phyloP scores from a whole-genome alignment of 2,113 vertebrate species.

The Notiomystis cincta region DNA sequence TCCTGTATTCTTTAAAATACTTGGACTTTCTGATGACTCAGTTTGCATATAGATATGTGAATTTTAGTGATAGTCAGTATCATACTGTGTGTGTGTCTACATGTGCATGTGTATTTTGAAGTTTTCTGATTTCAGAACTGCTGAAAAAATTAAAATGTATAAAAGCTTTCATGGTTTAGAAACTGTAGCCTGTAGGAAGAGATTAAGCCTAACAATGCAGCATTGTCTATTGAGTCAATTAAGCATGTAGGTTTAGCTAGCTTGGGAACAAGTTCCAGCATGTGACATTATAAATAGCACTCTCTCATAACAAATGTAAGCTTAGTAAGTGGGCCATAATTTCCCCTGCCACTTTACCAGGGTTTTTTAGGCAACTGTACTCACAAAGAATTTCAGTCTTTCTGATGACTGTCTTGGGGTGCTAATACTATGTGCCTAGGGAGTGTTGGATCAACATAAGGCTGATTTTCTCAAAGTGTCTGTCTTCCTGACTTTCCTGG shows the following conservation, averaged over 20 bases:
- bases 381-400: conserved; percentile 34
- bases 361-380: conserved; percentile 47
- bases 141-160: background rate
- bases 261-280: conserved; percentile 72
- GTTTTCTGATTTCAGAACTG: background rate
- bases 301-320: conserved; percentile 77
- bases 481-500: background rate
- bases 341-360: conserved; percentile 67
- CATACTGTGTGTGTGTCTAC: background rate
- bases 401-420: background rate
- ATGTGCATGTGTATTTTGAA: background rate
- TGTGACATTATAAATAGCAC: conserved; percentile 86
- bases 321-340: conserved; percentile 82
- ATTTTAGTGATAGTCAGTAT: background rate
- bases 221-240: conserved; percentile 74
- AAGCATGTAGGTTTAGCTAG: conserved; percentile 76
- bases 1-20: background rate
- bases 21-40: background rate
- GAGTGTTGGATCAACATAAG: background rate
- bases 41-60: background rate
- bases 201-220: conserved; percentile 69
- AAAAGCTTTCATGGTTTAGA: conserved; percentile 50
- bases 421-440: rapidly evolving
- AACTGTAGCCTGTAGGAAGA: conserved; percentile 62
- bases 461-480: background rate